phyloP scores from a whole-genome alignment of 2,113 vertebrate species.

The Tachuris rubrigastra region DNA sequence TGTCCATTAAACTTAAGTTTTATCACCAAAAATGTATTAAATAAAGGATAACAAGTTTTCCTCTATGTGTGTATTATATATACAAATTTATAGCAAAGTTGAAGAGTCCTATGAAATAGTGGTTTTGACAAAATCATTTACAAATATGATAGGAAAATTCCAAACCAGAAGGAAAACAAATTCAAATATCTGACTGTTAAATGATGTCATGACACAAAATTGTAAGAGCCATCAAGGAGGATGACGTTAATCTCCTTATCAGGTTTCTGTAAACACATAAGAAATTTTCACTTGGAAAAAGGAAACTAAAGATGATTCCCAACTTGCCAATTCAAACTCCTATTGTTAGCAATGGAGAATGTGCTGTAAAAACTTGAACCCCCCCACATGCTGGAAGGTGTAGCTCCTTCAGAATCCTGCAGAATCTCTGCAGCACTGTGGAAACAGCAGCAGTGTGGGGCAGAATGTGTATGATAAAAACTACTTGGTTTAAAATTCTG shows the following conservation, averaged over 20 bases:
- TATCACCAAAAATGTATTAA: neutral
- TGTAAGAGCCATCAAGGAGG: accelerated
- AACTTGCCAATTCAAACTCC: neutral
- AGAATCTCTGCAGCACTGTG: neutral
- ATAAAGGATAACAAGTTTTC: neutral
- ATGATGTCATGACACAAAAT: neutral
- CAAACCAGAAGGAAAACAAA: neutral
- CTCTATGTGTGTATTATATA: neutral
- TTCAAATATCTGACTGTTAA: neutral
- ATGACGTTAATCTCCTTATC: neutral
- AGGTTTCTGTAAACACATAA: neutral
- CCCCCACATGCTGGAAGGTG: accelerated
- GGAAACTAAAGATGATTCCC: neutral
- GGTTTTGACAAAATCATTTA: neutral
- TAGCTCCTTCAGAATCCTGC: neutral
- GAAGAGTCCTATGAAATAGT: neutral
- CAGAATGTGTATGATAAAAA: neutral
- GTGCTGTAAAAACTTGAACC: neutral
- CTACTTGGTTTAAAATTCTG: neutral
- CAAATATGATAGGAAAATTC: neutral
- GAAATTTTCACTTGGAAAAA: neutral
- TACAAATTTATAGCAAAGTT: neutral
- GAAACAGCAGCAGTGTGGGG: neutral
- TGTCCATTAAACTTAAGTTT: neutral
- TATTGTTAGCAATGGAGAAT: neutral